Conservation (phyloP, 1,140 invertebrate species). For the Zaprionus inermis region DNA sequence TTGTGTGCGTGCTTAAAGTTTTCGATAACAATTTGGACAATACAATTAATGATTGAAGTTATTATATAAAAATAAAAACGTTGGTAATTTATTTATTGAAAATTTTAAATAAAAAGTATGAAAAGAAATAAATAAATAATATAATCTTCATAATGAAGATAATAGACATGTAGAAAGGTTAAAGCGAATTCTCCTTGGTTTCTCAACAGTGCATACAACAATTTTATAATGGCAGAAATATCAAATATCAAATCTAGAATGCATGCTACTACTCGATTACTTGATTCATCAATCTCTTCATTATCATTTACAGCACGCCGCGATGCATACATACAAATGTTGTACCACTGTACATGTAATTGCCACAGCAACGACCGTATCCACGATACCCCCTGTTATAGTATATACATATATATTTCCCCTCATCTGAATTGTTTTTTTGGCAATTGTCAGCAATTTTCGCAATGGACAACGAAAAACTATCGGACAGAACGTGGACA, state of each 20-base stretch:
- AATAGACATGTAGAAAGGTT: no score
- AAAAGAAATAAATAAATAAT: no score
- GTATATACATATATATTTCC: background rate
- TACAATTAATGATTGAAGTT: background rate
- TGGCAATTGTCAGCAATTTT: slow-evolving; percentile 81
- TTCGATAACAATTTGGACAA: slow-evolving; percentile 1
- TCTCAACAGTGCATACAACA: no score
- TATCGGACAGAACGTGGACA: slow-evolving; percentile 48
- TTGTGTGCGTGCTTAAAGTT: slow-evolving; percentile 16
- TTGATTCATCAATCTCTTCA: background rate
- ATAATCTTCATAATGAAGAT: no score
- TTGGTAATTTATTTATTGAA: background rate
- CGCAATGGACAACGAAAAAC: slow-evolving; percentile 68
- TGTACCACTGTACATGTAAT: slow-evolving; percentile 24
- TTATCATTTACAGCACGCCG: slow-evolving; percentile 55
- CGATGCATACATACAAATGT: background rate
- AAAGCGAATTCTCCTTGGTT: no score
- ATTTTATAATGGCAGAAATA: no score
- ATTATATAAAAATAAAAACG: slow-evolving; percentile 6
- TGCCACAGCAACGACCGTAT: slow-evolving; percentile 29
- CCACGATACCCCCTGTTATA: background rate
- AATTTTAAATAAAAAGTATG: background rate
- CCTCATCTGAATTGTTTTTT: slow-evolving; percentile 46
- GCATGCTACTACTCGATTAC: no score
- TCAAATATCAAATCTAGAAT: background rate